Conservation (phyloP, 2,797 vertebrate species). For the Gila robusta region DNA sequence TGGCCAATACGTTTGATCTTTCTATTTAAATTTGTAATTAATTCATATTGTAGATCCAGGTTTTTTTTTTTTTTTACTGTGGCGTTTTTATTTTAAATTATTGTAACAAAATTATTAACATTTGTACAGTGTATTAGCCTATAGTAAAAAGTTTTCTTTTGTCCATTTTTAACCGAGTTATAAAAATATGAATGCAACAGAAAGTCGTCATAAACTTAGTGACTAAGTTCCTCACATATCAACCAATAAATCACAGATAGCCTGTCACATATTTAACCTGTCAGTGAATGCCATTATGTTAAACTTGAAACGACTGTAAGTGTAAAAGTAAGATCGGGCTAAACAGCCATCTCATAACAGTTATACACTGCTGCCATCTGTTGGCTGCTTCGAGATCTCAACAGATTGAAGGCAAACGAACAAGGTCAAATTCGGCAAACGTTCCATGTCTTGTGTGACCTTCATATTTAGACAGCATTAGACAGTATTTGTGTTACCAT, state of each 20-base stretch:
- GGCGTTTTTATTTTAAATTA: neutral
- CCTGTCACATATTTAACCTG: neutral
- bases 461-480: too few species aligned
- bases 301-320: neutral
- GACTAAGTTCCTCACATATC: neutral
- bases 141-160: neutral
- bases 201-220: too few species aligned
- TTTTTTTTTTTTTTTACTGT: too few species aligned
- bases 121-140: neutral
- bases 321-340: neutral
- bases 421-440: neutral
- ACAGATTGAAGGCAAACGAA: neutral
- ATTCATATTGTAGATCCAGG: too few species aligned
- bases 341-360: neutral
- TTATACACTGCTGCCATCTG: slow-evolving; percentile 74
- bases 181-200: neutral
- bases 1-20: neutral
- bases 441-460: neutral
- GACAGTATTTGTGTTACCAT: too few species aligned
- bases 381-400: slow-evolving; percentile 45
- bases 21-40: neutral
- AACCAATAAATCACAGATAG: neutral
- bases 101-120: neutral
- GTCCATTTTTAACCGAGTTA: neutral
- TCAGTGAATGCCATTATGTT: neutral